Evolutionary conservation across 2,797 vertebrate genomes (phyloP).

Genomic region (Chromobotia macracanthus): DNA sequence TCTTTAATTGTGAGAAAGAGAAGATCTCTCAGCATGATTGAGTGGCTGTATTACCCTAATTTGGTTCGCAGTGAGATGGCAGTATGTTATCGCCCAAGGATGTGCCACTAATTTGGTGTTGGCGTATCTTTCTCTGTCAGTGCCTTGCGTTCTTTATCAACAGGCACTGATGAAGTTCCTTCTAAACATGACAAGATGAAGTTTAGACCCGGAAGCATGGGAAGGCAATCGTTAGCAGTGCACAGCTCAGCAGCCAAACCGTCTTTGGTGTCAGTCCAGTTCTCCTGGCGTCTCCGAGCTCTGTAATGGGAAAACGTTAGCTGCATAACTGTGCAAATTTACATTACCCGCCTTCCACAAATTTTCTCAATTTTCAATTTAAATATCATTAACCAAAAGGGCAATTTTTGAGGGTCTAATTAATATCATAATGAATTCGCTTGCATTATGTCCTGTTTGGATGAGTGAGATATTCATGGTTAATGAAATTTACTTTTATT

Average conservation of each 20-base stretch:
- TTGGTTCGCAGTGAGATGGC: slow-evolving; percentile 66
- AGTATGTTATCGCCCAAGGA: slow-evolving; percentile 68
- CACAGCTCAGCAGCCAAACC: not conserved
- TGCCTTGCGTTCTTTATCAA: slow-evolving; percentile 36
- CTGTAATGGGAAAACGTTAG: slow-evolving; percentile 36
- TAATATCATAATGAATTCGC: slow-evolving; percentile 60
- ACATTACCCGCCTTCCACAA: slow-evolving; percentile 33
- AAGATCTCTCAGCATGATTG: slow-evolving; percentile 60
- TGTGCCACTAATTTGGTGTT: slow-evolving; percentile 71
- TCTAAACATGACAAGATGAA: slow-evolving; percentile 15
- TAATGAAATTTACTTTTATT: slow-evolving; percentile 58
- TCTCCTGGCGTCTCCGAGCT: not conserved
- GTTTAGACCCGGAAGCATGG: not conserved
- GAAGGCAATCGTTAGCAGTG: slow-evolving; percentile 18
- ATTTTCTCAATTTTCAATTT: slow-evolving; percentile 57
- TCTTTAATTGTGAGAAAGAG: slow-evolving; percentile 57
- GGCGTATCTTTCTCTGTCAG: slow-evolving; percentile 58
- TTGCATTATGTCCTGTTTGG: slow-evolving; percentile 55
- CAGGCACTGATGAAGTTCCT: slow-evolving; percentile 19
- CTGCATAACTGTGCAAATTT: slow-evolving; percentile 51
- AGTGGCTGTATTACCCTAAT: slow-evolving; percentile 65
- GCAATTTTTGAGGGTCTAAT: slow-evolving; percentile 56
- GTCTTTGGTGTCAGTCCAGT: slow-evolving; percentile 27
- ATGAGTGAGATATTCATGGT: slow-evolving; percentile 55
- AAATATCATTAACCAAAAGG: slow-evolving; percentile 61